These are phyloP conservation scores for Passer montanus DNA, from an alignment of 2,113 vertebrate genomes.

Conservation along the genomic window DNA sequence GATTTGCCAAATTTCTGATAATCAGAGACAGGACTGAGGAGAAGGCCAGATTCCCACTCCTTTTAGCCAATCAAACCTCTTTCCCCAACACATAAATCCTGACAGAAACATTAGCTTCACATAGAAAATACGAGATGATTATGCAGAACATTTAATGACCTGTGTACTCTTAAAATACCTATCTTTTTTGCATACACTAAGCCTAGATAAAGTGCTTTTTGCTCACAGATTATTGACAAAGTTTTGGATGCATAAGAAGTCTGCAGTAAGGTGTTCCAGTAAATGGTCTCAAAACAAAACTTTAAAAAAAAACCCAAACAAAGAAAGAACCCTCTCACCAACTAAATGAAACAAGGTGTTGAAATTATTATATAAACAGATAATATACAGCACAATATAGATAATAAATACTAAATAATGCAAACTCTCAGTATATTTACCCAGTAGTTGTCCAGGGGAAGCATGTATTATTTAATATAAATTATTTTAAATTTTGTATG, in stretches of 20 bases:
- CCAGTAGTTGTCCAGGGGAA: not conserved
- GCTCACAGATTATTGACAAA: not conserved
- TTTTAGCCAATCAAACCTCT: not conserved
- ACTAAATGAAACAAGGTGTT: not conserved
- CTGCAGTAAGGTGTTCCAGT: not conserved
- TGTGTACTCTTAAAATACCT: not conserved
- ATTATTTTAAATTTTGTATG: not conserved
- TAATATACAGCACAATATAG: not conserved
- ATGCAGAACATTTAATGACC: not conserved
- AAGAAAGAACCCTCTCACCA: not conserved
- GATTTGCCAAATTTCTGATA: not conserved
- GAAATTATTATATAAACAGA: not conserved
- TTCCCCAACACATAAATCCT: not conserved
- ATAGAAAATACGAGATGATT: not conserved
- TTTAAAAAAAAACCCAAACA: not conserved
- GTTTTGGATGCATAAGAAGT: not conserved
- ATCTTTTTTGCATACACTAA: not conserved
- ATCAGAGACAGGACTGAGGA: not conserved
- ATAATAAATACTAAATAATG: not conserved
- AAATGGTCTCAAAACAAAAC: not conserved
- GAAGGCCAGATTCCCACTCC: not conserved
- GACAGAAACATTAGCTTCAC: not conserved
- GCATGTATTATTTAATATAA: not conserved
- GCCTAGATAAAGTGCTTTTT: not conserved
- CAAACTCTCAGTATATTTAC: not conserved